These are phyloP conservation scores for Colletes latitarsis DNA, from an alignment of 1,140 invertebrate species.

Conservation along the genomic window DNA sequence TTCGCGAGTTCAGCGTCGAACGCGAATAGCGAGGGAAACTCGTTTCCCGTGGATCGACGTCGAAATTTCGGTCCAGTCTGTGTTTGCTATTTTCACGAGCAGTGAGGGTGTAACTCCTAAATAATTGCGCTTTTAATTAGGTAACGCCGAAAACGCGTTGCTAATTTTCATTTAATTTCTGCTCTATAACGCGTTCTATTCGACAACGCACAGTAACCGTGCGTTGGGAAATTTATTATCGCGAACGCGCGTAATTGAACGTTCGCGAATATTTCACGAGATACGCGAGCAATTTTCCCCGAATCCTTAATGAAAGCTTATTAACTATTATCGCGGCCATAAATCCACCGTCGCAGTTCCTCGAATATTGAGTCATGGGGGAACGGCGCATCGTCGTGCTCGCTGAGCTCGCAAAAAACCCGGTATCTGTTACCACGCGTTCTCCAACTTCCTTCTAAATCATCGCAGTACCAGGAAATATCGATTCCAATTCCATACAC, in stretches of 20 bases:
- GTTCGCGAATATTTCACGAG: constrained; percentile 54
- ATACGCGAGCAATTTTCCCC: constrained; percentile 68
- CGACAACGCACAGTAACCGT: neutral
- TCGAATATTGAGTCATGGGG: constrained; percentile 31
- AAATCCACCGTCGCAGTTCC: constrained; percentile 31
- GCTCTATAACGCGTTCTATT: constrained; percentile 31
- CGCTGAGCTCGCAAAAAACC: neutral
- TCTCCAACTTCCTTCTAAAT: neutral
- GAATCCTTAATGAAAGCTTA: constrained; percentile 66
- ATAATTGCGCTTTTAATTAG: constrained; percentile 53
- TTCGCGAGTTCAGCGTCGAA: neutral
- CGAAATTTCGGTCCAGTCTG: neutral
- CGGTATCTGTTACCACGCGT: neutral
- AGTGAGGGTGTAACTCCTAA: constrained; percentile 19
- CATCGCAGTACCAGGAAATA: constrained; percentile 9
- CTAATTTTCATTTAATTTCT: constrained; percentile 51
- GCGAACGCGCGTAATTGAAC: constrained; percentile 32
- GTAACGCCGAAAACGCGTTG: constrained; percentile 26
- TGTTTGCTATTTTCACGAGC: constrained; percentile 2
- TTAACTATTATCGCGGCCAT: constrained; percentile 42
- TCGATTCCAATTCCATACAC: constrained; percentile 5
- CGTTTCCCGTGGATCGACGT: too few species aligned
- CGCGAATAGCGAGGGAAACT: neutral
- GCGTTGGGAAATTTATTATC: constrained; percentile 33
- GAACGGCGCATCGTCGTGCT: neutral